Percentiles rank a stretch among this genome's conserved stretches.
phyloP scores from a whole-genome alignment of 2,113 vertebrate species.

The Notarius quadriscutis region DNA sequence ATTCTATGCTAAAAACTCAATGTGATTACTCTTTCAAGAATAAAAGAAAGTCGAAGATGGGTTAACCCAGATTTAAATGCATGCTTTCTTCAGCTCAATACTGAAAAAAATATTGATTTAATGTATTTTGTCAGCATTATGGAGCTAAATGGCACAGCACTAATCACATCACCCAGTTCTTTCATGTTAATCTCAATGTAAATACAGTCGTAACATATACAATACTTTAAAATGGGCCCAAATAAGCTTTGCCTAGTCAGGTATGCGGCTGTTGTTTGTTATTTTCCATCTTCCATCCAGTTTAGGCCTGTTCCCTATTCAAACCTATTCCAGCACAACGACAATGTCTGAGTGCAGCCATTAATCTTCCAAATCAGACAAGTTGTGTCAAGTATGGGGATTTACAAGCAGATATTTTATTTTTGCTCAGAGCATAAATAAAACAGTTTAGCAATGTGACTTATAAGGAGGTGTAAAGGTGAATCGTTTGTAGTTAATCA shows the following conservation, averaged over 20 bases:
- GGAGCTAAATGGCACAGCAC: background rate
- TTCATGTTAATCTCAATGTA: background rate
- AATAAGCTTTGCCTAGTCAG: background rate
- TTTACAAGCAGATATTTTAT: slow-evolving; percentile 3
- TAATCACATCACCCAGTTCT: background rate
- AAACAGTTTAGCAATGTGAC: background rate
- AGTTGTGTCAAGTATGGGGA: background rate
- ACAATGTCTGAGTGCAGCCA: background rate
- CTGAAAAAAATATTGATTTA: no score
- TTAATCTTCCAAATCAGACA: slow-evolving; percentile 31
- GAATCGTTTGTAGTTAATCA: background rate
- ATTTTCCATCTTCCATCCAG: background rate
- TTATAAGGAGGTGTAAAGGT: background rate
- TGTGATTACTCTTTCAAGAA: no score
- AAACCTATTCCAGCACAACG: background rate
- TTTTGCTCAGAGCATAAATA: background rate
- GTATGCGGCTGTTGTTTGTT: background rate
- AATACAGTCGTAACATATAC: background rate
- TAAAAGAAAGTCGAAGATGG: no score
- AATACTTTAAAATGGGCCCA: background rate
- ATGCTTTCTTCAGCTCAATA: no score
- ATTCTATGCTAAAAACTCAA: no score
- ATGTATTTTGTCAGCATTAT: no score
- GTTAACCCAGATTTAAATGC: no score
- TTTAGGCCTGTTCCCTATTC: slow-evolving; percentile 1